phyloP scores from a whole-genome alignment of 2,113 vertebrate species.

The Chloropsis cyanopogon region DNA sequence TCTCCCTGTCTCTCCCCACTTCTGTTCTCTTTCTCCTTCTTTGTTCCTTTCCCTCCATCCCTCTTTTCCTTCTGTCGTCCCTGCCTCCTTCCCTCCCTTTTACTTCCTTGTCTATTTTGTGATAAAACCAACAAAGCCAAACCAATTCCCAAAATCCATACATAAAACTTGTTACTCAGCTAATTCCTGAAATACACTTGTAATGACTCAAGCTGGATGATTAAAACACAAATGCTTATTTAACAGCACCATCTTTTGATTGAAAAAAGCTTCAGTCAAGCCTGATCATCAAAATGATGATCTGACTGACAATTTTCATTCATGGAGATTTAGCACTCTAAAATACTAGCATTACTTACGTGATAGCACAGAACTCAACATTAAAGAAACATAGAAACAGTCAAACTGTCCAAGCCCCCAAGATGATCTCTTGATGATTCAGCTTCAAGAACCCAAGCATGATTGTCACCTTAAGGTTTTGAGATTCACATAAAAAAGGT shows the following conservation, averaged over 20 bases:
- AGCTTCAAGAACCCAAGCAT: not conserved
- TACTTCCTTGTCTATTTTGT: not conserved
- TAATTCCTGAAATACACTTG: not conserved
- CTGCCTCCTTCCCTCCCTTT: not conserved
- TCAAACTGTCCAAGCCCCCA: not conserved
- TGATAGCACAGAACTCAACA: not conserved
- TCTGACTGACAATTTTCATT: not conserved
- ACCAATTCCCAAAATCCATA: not conserved
- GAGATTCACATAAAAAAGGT: not conserved
- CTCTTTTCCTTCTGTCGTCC: not conserved
- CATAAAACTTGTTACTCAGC: not conserved
- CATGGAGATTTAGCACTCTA: not conserved
- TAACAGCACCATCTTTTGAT: not conserved
- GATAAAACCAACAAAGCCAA: not conserved
- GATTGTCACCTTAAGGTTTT: not conserved
- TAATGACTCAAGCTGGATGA: not conserved
- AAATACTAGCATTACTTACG: not conserved
- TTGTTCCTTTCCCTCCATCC: rapidly evolving
- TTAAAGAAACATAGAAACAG: not conserved
- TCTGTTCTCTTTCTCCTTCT: not conserved
- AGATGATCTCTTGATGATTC: not conserved
- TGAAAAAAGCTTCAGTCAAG: not conserved
- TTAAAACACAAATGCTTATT: not conserved
- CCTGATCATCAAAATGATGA: not conserved
- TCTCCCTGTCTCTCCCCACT: not conserved